Percentiles rank a stretch among this genome's conserved stretches.
Evolutionary conservation across 2,113 vertebrate genomes (phyloP).

Genomic region (Sapayoa aenigma): DNA sequence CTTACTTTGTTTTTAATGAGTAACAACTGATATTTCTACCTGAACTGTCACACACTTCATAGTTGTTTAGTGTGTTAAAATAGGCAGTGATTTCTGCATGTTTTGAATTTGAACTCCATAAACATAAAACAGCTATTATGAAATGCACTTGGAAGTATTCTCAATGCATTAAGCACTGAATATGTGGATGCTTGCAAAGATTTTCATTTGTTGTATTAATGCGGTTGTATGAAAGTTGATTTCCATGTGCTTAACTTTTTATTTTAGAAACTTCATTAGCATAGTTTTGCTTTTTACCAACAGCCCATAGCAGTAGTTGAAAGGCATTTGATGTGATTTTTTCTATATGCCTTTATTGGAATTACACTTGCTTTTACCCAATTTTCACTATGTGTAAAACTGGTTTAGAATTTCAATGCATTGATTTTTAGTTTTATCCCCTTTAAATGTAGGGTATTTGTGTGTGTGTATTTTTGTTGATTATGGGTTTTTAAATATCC

Average conservation of each 20-base stretch:
- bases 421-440: not conserved
- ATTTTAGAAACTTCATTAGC: not conserved
- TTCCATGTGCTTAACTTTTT: not conserved
- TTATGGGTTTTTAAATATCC: not conserved
- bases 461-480: not conserved
- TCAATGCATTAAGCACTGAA: not conserved
- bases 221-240: not conserved
- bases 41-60: not conserved
- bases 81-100: not conserved
- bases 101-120: not conserved
- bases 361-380: not conserved
- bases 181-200: not conserved
- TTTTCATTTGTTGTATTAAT: not conserved
- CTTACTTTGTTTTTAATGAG: not conserved
- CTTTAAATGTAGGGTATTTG: not conserved
- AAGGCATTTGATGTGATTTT: slow-evolving; percentile 43
- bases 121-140: not conserved
- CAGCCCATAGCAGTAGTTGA: not conserved
- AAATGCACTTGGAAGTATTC: not conserved
- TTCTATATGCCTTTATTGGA: not conserved
- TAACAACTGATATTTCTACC: not conserved
- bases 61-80: not conserved
- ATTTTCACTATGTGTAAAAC: slow-evolving; percentile 10
- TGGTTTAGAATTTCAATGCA: not conserved
- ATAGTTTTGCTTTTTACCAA: slow-evolving; percentile 33